Evolutionary conservation across 2,797 vertebrate genomes (phyloP).

Genomic region (Dallia pectoralis): DNA sequence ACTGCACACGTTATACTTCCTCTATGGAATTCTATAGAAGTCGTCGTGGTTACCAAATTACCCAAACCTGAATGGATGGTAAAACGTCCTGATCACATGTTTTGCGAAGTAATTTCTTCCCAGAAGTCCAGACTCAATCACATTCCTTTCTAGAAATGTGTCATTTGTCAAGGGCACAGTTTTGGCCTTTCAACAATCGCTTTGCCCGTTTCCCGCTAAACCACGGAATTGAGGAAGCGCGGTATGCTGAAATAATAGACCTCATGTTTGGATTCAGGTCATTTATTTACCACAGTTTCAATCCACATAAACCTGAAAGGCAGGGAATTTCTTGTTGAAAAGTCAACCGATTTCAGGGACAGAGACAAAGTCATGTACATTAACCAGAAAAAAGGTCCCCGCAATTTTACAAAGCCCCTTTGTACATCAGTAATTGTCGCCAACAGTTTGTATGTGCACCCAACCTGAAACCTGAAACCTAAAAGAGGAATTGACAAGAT

Average conservation of each 20-base stretch:
- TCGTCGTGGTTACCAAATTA: background rate
- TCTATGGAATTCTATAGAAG: background rate
- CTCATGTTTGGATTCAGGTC: background rate
- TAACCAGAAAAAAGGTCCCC: too few species aligned
- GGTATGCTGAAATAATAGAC: too few species aligned
- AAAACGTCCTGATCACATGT: background rate
- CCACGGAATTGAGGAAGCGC: background rate
- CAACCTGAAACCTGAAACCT: too few species aligned
- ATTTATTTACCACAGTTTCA: conserved; percentile 1
- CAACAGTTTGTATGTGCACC: too few species aligned
- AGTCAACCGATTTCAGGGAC: background rate
- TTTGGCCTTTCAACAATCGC: background rate
- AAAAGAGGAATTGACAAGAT: too few species aligned
- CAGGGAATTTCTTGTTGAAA: background rate
- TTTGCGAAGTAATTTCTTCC: background rate
- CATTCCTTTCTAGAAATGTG: background rate
- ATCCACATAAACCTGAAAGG: background rate
- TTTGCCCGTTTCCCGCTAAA: background rate
- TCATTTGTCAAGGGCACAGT: background rate
- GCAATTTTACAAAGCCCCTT: too few species aligned
- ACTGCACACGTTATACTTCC: background rate
- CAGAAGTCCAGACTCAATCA: background rate
- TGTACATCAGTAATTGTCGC: too few species aligned
- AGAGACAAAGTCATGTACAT: background rate
- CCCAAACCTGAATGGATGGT: background rate